Conservation (phyloP, 2,113 vertebrate species). For the Alligator sinensis region DNA sequence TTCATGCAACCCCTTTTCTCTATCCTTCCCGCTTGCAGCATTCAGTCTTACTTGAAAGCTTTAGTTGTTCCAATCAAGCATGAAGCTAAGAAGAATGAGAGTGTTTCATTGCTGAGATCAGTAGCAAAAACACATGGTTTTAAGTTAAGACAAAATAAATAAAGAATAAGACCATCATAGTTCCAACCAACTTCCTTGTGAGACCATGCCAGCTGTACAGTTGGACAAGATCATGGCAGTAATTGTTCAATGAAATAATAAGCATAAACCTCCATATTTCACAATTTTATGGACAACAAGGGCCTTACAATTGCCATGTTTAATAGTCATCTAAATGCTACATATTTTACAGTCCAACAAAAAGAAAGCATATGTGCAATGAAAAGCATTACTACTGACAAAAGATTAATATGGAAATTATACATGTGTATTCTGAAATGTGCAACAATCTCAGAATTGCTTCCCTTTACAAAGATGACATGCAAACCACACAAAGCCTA, state of each 20-base stretch:
- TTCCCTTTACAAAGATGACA: background rate
- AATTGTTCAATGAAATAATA: conserved; percentile 5
- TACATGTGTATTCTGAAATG: background rate
- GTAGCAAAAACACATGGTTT: background rate
- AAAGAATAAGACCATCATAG: background rate
- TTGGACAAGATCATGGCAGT: background rate
- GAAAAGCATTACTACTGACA: background rate
- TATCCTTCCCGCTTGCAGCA: background rate
- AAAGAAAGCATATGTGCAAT: background rate
- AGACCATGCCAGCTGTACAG: conserved; percentile 7
- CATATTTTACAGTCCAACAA: background rate
- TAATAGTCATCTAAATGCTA: background rate
- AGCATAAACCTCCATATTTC: background rate
- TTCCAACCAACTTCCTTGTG: background rate
- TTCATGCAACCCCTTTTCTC: background rate
- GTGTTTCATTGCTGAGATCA: background rate
- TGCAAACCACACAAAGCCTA: background rate
- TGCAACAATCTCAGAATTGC: background rate
- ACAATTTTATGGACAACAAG: background rate
- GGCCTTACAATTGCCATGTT: conserved; percentile 19
- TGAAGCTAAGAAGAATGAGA: background rate
- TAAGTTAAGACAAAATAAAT: background rate
- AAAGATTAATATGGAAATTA: background rate
- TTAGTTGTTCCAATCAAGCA: background rate
- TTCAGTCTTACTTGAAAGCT: background rate